phyloP scores from a whole-genome alignment of 2,113 vertebrate species.

The Limanda limanda region DNA sequence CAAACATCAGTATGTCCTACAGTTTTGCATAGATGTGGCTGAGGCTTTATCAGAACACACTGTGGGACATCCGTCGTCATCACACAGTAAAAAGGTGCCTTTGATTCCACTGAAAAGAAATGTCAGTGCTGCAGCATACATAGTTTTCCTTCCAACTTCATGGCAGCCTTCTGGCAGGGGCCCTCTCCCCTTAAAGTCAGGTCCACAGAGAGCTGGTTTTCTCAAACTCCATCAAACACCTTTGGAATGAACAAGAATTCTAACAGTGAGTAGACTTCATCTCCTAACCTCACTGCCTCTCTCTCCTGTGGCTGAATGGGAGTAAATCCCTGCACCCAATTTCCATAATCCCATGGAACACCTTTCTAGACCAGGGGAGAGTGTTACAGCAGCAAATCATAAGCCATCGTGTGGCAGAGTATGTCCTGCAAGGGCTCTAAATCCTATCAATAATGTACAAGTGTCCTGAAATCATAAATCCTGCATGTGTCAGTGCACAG shows the following conservation, averaged over 20 bases:
- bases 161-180: not conserved
- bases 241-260: too few species aligned
- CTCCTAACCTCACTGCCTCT: constrained; percentile 9
- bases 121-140: not conserved
- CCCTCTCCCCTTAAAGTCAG: not conserved
- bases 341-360: constrained; percentile 19
- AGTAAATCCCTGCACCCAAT: constrained; percentile 22
- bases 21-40: too few species aligned
- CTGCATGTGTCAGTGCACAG: too few species aligned
- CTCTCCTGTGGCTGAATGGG: not conserved
- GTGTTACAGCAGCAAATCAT: not conserved
- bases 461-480: too few species aligned
- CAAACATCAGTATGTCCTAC: too few species aligned
- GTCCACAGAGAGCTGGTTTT: not conserved
- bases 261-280: too few species aligned
- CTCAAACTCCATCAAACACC: not conserved
- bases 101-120: not conserved
- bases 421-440: not conserved
- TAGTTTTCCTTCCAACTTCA: not conserved
- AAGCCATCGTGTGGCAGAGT: too few species aligned
- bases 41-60: too few species aligned
- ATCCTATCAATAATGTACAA: not conserved
- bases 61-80: not conserved
- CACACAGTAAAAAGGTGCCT: not conserved
- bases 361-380: not conserved